Base-by-base conservation (phyloP, 2,888 invertebrate species). In the Nemotelus pantherinus region DNA sequence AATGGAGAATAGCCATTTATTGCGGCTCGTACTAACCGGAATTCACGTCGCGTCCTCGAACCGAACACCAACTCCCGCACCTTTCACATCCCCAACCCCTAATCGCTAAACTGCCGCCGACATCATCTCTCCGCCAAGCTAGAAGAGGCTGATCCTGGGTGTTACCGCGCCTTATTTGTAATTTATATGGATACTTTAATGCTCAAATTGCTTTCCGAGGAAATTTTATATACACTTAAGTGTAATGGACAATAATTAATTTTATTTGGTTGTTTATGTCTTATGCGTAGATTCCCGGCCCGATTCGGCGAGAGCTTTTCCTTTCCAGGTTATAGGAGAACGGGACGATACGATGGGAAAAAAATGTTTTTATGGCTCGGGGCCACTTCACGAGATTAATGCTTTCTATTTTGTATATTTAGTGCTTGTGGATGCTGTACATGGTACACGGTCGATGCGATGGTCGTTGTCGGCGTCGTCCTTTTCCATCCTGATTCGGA, bases 241-340 rank as follows among this genome's bases (percentile, higher is more conserved):
- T 85, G 84, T 87, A 87, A 87, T 87, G 86, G 86, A 86, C 86
- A 87, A 87, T 87, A 87, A 87, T 87, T 87, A 87, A 87, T 87
- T 87, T 87, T 85, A 83, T 85, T 86, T 84, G 84, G 84, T 81
- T 81, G 81, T 81, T 84, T 83, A 77, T 77, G 77, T 70, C 77
- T 77, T 77, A 60, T 77, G 77, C 77, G 77, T 70, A 70, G 71
- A 77, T 77, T 77, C 55, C 41, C 70, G 70, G 47, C 70, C 70
- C 70, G 55, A 55, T 70, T 70, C 55, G 5, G 2, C 25, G 67
- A 57, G 50, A 67, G 48, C 25, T 67, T 47, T 64, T 67, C 48
- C 50, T 39, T 25, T 48, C 25, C 6, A 10, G 43, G 48, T 4
- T 50, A 39, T 25, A 39, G 25, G 3, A 2, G 67, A 48, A 44